Evolutionary conservation across 1,140 invertebrate species (phyloP).

Genomic region (Drosophila ogumai): DNA sequence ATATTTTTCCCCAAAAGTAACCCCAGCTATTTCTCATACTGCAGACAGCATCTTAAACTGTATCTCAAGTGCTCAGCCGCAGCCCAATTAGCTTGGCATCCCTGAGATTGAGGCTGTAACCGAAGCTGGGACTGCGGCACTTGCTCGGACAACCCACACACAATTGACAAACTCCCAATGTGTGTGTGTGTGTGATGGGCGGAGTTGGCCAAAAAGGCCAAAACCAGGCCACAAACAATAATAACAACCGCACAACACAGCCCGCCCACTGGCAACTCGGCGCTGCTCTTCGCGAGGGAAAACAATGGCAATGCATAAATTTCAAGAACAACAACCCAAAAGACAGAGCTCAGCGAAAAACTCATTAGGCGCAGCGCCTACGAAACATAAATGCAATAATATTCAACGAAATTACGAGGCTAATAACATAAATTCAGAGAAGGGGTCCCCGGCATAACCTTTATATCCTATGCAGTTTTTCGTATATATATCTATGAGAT

Average conservation of each 20-base stretch:
- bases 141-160: slow-evolving; percentile 42
- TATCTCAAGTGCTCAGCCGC: slow-evolving; percentile 9
- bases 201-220: slow-evolving; percentile 18
- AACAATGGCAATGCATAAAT: slow-evolving; percentile 69
- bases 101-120: slow-evolving; percentile 27
- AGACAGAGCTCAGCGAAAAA: slow-evolving; percentile 61
- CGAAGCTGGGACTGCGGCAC: slow-evolving; percentile 14
- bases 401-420: slow-evolving; percentile 74
- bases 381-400: slow-evolving; percentile 78
- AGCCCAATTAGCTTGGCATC: slow-evolving; percentile 47
- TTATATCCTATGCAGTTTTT: slow-evolving; percentile 8
- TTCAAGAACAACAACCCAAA: slow-evolving; percentile 56
- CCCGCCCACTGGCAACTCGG: slow-evolving; percentile 34
- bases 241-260: slow-evolving; percentile 18
- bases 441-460: slow-evolving; percentile 8
- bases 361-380: slow-evolving; percentile 79
- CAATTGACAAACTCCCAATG: slow-evolving; percentile 37
- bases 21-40: neutral
- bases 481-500: slow-evolving; percentile 65
- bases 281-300: slow-evolving; percentile 24
- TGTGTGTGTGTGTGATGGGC: slow-evolving; percentile 4
- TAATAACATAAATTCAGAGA: slow-evolving; percentile 77
- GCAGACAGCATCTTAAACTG: slow-evolving; percentile 22
- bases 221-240: slow-evolving; percentile 16
- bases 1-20: neutral